Percentiles rank a stretch among this genome's conserved stretches.
phyloP scores from a whole-genome alignment of 1,140 invertebrate species.

The Brachionus paranguensis region DNA sequence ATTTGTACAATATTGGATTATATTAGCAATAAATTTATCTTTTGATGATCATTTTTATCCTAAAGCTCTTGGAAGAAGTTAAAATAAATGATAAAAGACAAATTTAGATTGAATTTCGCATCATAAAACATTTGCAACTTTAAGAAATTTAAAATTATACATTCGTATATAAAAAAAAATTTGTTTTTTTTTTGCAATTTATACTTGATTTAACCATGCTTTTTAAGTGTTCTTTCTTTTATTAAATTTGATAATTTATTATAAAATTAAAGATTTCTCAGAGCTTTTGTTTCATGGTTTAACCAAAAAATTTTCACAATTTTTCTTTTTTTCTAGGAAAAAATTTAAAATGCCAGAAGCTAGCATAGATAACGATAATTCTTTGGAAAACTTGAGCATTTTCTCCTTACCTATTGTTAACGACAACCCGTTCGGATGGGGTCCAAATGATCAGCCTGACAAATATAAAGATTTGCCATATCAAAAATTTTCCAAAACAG shows the following conservation, averaged over 20 bases:
- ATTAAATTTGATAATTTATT: conserved; percentile 12
- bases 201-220: not conserved
- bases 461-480: conserved; percentile 96
- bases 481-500: conserved; percentile 93
- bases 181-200: not conserved
- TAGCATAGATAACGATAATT: not conserved
- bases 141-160: not conserved
- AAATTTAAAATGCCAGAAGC: not conserved
- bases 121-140: not conserved
- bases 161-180: not conserved
- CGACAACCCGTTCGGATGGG: conserved; percentile 86
- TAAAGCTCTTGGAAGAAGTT: too few species aligned
- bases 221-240: not conserved
- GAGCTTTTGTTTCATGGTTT: not conserved
- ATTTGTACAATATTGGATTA: not conserved
- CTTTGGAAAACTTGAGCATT: not conserved
- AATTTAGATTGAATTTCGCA: not conserved
- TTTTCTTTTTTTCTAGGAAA: not conserved
- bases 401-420: conserved; percentile 60
- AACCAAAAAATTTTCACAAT: too few species aligned
- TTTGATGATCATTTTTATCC: too few species aligned
- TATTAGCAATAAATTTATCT: too few species aligned
- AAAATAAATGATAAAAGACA: not conserved
- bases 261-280: not conserved
- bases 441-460: conserved; percentile 83